Percentiles rank a stretch among this genome's conserved stretches.
Evolutionary conservation across 2,113 vertebrate species (phyloP).

Genomic region (Myiozetetes cayanensis): DNA sequence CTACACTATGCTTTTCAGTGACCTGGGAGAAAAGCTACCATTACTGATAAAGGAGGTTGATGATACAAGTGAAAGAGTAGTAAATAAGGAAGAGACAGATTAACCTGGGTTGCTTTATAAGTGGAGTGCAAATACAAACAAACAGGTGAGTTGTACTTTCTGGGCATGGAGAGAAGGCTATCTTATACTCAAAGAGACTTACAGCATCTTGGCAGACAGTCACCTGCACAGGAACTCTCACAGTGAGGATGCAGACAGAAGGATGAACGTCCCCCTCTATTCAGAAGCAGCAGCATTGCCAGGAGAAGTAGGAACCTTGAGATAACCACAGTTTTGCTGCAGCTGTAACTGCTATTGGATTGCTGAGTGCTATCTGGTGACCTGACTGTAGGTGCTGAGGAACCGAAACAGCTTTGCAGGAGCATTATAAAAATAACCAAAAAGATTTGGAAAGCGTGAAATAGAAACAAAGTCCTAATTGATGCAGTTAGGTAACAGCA

Average conservation of each 20-base stretch:
- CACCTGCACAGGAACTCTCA: not conserved
- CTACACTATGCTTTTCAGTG: not conserved
- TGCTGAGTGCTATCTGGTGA: not conserved
- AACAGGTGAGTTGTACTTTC: not conserved
- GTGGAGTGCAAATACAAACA: not conserved
- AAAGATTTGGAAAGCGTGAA: not conserved
- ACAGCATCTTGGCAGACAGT: not conserved
- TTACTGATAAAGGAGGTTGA: not conserved
- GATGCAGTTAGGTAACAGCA: constrained; percentile 4
- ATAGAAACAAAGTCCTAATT: not conserved
- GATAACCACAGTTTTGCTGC: not conserved
- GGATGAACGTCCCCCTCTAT: not conserved
- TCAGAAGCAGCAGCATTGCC: not conserved
- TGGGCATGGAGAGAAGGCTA: not conserved
- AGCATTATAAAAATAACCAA: not conserved
- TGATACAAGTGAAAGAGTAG: not conserved
- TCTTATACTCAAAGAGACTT: not conserved
- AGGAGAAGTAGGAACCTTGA: not conserved
- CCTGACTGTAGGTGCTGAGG: not conserved
- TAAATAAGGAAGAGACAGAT: not conserved
- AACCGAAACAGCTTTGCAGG: not conserved
- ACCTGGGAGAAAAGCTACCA: not conserved
- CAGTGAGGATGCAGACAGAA: not conserved
- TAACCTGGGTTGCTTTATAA: not conserved
- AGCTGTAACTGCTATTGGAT: not conserved